Base-by-base conservation (phyloP, 2,888 invertebrate species). In the Danaus chrysippus region DNA sequence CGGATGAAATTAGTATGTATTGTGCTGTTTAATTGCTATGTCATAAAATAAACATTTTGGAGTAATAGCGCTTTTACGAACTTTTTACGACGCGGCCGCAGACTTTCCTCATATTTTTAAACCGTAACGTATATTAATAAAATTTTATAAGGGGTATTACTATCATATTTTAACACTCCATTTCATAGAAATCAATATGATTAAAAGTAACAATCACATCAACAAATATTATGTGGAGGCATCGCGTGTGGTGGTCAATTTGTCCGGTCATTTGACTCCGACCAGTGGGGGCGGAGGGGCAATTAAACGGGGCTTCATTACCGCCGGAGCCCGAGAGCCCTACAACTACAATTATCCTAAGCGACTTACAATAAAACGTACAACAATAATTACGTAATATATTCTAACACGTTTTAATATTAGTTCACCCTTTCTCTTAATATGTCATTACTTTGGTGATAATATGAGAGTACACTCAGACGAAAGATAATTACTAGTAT, bases 211-310 rank as follows among this genome's bases (percentile, higher is more conserved):
- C 61, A 62, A 67, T 61, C 63, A 62, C 65, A 63, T 60, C 61
- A 56, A 64, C 54, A 61, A 65, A 61, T 61, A 56, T 59, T 57
- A 58, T 62, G 55, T 58, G 54, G 54, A 63, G 76, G 74, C 71
- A 82, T 90, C 80, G 90, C 90, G 89, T 90, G 90, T 76, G 79
- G 76, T 78, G 79, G 82, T 86, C 86, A 90, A 88, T 89, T 90
- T 88, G 87, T 83, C 79, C 78, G 84, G 83, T 86, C 86, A 84
- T 85, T 88, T 82, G 81, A 82, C 79, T 76, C 76, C 76, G 76
- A 78, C 70, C 76, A 76, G 82, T 82, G 87, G 86, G 85, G 78
- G 75, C 71, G 64, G 79, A 76, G 78, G 75, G 80, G 84, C 85
- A 87, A 89, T 88, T 89, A 87, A 87, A 82, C 79, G 78, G 79